These are phyloP conservation scores for Ceryle rudis DNA, from an alignment of 2,797 vertebrate genomes.

Conservation along the genomic window DNA sequence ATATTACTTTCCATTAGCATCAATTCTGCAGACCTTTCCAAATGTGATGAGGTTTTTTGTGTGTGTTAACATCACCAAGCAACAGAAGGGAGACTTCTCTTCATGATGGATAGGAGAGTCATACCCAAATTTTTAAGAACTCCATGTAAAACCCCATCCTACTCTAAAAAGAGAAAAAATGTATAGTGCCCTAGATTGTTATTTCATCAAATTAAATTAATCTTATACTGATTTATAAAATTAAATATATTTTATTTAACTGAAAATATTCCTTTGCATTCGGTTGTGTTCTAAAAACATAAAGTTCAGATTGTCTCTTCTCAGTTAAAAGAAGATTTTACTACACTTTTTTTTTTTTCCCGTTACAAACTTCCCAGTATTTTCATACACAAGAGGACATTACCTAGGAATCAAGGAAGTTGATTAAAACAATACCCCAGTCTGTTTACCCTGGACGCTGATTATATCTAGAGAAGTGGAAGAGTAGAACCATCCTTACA, in stretches of 20 bases:
- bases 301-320: background rate
- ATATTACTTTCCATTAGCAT: background rate
- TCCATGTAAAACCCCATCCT: fast-evolving
- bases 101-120: background rate
- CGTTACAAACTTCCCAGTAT: background rate
- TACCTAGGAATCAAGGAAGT: background rate
- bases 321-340: background rate
- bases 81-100: background rate
- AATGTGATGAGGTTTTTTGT: background rate
- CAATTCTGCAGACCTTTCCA: background rate
- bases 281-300: background rate
- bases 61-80: background rate
- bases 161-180: background rate
- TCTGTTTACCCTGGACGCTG: background rate
- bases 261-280: background rate
- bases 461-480: background rate
- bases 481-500: background rate
- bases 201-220: background rate
- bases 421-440: background rate
- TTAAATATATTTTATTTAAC: background rate
- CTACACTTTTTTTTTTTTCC: background rate
- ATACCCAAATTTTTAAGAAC: background rate
- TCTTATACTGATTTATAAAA: background rate
- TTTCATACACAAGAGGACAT: background rate
- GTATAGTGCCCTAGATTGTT: background rate